phyloP scores from a whole-genome alignment of 2,888 invertebrate species.

The Aplocera efformata region DNA sequence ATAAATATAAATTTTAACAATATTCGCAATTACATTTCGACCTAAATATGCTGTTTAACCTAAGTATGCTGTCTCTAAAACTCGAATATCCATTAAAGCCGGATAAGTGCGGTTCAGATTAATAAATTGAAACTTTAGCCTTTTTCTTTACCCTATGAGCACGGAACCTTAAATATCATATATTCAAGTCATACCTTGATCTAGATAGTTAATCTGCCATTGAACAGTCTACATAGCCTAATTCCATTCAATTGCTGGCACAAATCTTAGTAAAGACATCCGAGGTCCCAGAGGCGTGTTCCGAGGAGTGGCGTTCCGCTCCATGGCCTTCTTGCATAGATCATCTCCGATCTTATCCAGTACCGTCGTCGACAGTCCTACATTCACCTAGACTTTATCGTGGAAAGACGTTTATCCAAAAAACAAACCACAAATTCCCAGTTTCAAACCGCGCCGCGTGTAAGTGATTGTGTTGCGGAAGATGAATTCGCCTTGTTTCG shows the following conservation, averaged over 20 bases:
- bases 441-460: conserved; percentile 17
- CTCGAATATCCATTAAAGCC: too few relatives aligned
- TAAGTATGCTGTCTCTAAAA: too few relatives aligned
- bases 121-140: too few relatives aligned
- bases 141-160: too few relatives aligned
- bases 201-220: conserved; percentile 37
- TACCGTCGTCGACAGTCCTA: conserved; percentile 54
- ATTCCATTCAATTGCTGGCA: conserved; percentile 46
- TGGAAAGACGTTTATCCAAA: conserved; percentile 42
- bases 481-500: conserved; percentile 71
- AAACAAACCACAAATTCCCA: conserved; percentile 6
- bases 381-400: conserved; percentile 51
- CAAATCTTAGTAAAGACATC: conserved; percentile 48
- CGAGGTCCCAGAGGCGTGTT: conserved; percentile 66
- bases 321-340: conserved; percentile 42
- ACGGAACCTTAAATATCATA: too few relatives aligned
- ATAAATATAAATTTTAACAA: too few relatives aligned
- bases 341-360: conserved; percentile 50
- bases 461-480: conserved; percentile 20
- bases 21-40: too few relatives aligned
- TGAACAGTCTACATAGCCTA: conserved; percentile 38
- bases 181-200: too few relatives aligned
- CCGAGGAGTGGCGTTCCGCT: conserved; percentile 61
- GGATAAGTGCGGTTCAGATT: too few relatives aligned
- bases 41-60: too few relatives aligned